These are phyloP conservation scores for Nephila pilipes DNA, from an alignment of 1,140 invertebrate species.

Conservation along the genomic window DNA sequence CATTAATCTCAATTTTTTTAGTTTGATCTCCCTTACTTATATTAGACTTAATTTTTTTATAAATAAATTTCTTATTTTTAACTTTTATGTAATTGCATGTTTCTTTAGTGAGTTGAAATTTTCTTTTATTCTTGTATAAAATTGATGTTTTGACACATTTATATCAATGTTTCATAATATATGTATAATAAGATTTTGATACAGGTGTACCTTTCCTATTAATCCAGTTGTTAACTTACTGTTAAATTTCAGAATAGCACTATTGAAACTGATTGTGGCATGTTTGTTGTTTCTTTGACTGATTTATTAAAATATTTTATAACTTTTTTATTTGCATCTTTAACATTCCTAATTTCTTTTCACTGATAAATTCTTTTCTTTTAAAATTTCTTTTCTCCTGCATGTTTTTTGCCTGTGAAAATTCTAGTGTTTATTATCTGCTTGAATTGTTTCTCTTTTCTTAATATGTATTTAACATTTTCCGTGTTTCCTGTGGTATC, in stretches of 20 bases:
- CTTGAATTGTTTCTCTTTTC: neutral
- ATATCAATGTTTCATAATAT: neutral
- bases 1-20: neutral
- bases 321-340: neutral
- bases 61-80: neutral
- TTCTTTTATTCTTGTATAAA: conserved; percentile 11
- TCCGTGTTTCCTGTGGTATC: no score
- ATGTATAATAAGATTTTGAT: neutral
- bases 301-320: conserved; percentile 14
- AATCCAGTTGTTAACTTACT: conserved; percentile 15
- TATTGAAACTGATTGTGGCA: conserved; percentile 73
- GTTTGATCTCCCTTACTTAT: neutral
- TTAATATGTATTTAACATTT: no score
- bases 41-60: neutral
- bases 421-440: neutral
- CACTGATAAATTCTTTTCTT: neutral
- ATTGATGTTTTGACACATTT: neutral
- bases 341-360: no score
- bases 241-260: conserved; percentile 31
- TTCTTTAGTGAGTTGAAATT: neutral
- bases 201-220: conserved; percentile 19
- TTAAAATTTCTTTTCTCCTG: neutral
- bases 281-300: conserved; percentile 71
- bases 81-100: neutral
- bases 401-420: conserved; percentile 5